These are phyloP conservation scores for Menidia beryllina DNA, from an alignment of 2,113 vertebrate genomes.

Conservation along the genomic window DNA sequence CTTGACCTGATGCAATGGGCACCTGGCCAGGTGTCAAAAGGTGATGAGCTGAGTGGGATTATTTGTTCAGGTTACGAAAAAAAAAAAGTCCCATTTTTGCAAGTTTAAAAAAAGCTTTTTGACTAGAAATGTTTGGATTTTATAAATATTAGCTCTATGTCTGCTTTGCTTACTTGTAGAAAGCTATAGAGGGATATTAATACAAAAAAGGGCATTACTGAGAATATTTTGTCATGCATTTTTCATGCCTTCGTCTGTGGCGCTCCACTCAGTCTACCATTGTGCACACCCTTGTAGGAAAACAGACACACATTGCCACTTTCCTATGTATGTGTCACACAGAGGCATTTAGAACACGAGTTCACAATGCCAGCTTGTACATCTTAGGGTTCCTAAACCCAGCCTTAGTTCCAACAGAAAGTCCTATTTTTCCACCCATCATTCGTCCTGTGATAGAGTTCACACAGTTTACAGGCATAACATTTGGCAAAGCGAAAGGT, in stretches of 20 bases:
- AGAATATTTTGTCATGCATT: slow-evolving; percentile 61
- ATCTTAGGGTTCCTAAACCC: slow-evolving; percentile 38
- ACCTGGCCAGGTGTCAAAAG: too few relatives aligned
- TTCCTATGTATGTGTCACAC: slow-evolving; percentile 61
- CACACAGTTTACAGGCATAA: slow-evolving; percentile 73
- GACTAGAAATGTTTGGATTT: not conserved
- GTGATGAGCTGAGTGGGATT: too few relatives aligned
- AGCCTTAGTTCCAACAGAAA: slow-evolving; percentile 29
- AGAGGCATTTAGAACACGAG: slow-evolving; percentile 60
- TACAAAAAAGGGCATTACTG: slow-evolving; percentile 23
- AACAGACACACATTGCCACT: slow-evolving; percentile 50
- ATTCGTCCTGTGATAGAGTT: slow-evolving; percentile 61
- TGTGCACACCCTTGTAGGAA: slow-evolving; percentile 50
- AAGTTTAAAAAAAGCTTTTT: too few relatives aligned
- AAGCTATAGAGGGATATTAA: too few relatives aligned
- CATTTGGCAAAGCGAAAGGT: slow-evolving; percentile 75
- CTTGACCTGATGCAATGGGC: too few relatives aligned
- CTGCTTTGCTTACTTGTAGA: too few relatives aligned
- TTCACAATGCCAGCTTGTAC: slow-evolving; percentile 36
- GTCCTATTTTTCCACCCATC: slow-evolving; percentile 34
- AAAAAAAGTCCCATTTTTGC: too few relatives aligned
- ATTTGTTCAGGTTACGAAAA: too few relatives aligned
- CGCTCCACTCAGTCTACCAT: slow-evolving; percentile 57
- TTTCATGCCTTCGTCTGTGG: slow-evolving; percentile 61
- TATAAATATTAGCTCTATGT: not conserved